Evolutionary conservation across 2,113 vertebrate genomes (phyloP).

Genomic region (Arvicanthis niloticus): DNA sequence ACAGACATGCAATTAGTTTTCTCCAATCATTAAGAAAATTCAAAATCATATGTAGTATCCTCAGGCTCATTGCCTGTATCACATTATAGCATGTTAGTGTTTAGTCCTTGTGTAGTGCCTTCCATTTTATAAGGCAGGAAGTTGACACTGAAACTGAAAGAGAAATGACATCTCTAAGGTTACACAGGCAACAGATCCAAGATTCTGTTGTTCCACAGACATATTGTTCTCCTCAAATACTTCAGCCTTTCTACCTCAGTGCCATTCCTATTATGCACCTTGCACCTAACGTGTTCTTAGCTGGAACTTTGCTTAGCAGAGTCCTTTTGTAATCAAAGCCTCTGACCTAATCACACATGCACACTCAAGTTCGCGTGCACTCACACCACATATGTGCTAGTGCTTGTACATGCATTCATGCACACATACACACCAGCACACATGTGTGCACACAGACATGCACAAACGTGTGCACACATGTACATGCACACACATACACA

Average conservation of each 20-base stretch:
- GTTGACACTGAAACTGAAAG: neutral
- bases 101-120: neutral
- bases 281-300: neutral
- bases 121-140: conserved; percentile 15
- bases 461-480: neutral
- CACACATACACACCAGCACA: neutral
- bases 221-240: neutral
- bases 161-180: neutral
- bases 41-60: neutral
- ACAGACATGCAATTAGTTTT: neutral
- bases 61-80: neutral
- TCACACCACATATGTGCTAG: no score
- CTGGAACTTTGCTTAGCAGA: neutral
- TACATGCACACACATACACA: neutral
- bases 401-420: neutral
- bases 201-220: neutral
- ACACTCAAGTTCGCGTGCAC: no score
- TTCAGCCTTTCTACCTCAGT: neutral
- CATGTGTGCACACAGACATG: no score
- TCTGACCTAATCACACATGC: neutral
- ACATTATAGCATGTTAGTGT: neutral
- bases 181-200: neutral
- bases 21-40: neutral
- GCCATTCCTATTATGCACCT: neutral
- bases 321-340: no score